A percentile compares a stretch with the other conserved stretches of the same genome.
Evolutionary conservation across 2,797 vertebrate species (phyloP).

Genomic region (Argentina silus): DNA sequence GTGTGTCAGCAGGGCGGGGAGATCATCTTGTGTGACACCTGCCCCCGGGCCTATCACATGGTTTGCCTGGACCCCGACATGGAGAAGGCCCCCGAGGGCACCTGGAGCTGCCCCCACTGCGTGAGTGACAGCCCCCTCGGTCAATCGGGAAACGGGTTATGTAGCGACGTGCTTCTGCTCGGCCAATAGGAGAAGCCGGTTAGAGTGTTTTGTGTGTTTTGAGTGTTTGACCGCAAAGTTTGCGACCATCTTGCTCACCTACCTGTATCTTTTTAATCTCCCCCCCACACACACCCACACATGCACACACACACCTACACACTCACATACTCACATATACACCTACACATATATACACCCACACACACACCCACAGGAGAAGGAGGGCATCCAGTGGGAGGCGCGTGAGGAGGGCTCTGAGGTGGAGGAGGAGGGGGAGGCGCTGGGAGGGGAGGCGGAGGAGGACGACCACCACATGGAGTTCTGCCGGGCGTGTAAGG

Average conservation of each 20-base stretch:
- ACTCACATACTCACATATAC: too few relatives aligned
- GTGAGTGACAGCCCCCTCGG: conserved; percentile 75
- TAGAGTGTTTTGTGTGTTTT: too few relatives aligned
- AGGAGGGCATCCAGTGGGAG: conserved; percentile 99
- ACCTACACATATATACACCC: too few relatives aligned
- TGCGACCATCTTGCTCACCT: too few relatives aligned
- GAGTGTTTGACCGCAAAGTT: too few relatives aligned
- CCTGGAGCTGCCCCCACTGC: conserved; percentile 98
- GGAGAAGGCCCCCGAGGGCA: conserved; percentile 98
- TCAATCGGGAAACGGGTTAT: background rate
- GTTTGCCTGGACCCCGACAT: conserved; percentile 98
- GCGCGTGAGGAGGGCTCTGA: conserved; percentile 92
- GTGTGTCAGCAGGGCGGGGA: conserved; percentile 99
- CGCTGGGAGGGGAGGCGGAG: conserved; percentile 78
- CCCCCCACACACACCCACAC: background rate
- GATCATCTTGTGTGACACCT: conserved; percentile 98
- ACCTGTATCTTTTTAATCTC: background rate
- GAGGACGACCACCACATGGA: conserved; percentile 99
- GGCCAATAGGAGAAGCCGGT: too few relatives aligned
- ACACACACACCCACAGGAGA: conserved; percentile 79
- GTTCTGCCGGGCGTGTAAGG: conserved; percentile 97
- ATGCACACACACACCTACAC: background rate
- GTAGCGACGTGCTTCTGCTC: too few relatives aligned
- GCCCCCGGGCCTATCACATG: conserved; percentile 98
- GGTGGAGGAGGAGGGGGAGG: conserved; percentile 80